Evolutionary conservation across 2,797 vertebrate species (phyloP), one percentile per base, ranked within the genome.

Genomic region (Pitangus sulphuratus): DNA sequence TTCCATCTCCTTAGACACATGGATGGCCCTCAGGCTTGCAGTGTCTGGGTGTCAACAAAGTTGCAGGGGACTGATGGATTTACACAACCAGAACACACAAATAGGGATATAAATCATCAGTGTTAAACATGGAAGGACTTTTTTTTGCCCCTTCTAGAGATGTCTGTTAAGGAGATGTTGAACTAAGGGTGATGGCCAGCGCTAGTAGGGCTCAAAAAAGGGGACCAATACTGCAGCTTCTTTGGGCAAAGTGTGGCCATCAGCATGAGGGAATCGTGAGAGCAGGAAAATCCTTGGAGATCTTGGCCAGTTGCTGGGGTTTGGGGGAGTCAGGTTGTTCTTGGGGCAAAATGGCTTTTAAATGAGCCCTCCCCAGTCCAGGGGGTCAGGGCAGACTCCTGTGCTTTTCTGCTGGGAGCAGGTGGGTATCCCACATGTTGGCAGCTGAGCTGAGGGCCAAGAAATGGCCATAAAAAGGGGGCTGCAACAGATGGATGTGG

Each of bases 351-450:
- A 57, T 2, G 8, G 9, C 12, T 64, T 45, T 8, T 51, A 24
- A 65, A 13, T 1, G 33, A 61, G 60, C 9, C 47, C 5, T 37
- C 64, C 8, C 11, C 20, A n/a, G 31, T 11, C 8, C 53, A 19
- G 30, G 64, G 30, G 6, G 12, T 39, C 9, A 14, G 31, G 51
- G 35, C 9, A 56, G 60, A 6, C 4, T 17, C 30, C 11, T 15
- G 31, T 6, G 2, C 24, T 30, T 42, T 35, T 40, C 61, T 1
- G 1, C 25, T 0, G 3, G 68, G 40, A 64, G 42, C 77, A 51
- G 50, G 21, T 7, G 3, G 1, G 4, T 11, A 10, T 8, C 75
- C 20, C 28, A 0, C 2, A 2, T 28, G 21, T 9, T 22, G 12
- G 26, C 31, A 26, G 51, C 69, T 66, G 48, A 22, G 4, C 35